A percentile compares a stretch with the other conserved stretches of the same genome.
Conservation (phyloP, 2,113 vertebrate genomes). For the Grantiella picta region DNA sequence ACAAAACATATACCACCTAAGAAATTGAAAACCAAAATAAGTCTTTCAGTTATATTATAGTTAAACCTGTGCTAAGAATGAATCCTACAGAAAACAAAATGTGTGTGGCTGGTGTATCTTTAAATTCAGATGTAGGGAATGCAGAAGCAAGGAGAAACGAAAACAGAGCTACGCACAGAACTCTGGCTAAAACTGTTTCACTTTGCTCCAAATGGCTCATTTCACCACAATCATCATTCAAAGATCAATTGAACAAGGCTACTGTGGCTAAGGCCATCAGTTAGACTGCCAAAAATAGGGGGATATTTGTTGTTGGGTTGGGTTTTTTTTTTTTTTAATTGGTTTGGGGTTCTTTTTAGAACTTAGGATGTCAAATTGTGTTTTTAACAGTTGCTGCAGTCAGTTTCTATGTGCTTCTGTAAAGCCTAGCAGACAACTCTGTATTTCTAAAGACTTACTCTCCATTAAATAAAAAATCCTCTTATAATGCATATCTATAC, state of each 20-base stretch:
- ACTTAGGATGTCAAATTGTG: not conserved
- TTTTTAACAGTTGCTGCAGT: not conserved
- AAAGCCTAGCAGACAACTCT: not conserved
- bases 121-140: not conserved
- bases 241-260: not conserved
- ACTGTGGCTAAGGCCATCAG: not conserved
- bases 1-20: not conserved
- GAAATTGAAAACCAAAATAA: not conserved
- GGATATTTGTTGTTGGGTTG: accelerated
- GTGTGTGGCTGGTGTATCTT: not conserved
- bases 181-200: not conserved
- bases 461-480: not conserved
- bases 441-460: not conserved
- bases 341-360: not conserved
- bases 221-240: not conserved
- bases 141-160: not conserved
- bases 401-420: not conserved
- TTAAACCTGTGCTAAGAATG: not conserved
- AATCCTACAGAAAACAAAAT: not conserved
- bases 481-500: not conserved
- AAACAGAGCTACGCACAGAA: not conserved
- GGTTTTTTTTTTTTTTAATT: accelerated
- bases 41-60: not conserved
- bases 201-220: not conserved
- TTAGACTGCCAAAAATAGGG: not conserved